Percentiles rank a stretch among this genome's conserved stretches.
These are phyloP conservation scores for Idaea dimidiata DNA, from an alignment of 2,888 invertebrate genomes.

Conservation along the genomic window DNA sequence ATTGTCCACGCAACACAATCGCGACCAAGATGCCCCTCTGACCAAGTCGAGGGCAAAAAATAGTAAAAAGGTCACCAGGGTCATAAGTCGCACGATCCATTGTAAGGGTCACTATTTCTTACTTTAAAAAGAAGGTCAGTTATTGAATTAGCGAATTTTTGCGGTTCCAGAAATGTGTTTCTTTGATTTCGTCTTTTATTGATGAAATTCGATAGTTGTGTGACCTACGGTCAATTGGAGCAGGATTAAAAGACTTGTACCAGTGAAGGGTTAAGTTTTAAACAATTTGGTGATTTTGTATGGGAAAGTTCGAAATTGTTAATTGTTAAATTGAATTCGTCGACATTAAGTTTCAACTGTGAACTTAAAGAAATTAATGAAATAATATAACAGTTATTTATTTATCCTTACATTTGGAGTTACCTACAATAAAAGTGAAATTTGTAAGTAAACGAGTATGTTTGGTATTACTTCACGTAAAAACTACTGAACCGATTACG, in stretches of 20 bases:
- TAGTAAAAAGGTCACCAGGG: conserved; percentile 43
- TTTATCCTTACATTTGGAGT: too few relatives aligned
- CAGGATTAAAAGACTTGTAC: neutral
- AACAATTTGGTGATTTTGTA: neutral
- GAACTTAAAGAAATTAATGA: conserved; percentile 9
- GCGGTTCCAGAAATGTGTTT: conserved; percentile 45
- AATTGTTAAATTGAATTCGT: neutral
- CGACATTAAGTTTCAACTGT: neutral
- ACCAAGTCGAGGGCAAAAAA: conserved; percentile 51
- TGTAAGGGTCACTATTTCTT: conserved; percentile 47
- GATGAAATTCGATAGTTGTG: conserved; percentile 64
- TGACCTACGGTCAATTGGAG: conserved; percentile 62
- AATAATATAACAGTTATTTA: neutral
- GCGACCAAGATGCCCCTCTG: conserved; percentile 58
- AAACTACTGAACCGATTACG: too few relatives aligned
- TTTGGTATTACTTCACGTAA: too few relatives aligned
- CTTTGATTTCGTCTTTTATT: conserved; percentile 45
- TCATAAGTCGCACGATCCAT: conserved; percentile 55
- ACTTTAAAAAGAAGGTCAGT: conserved; percentile 58
- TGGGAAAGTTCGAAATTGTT: neutral
- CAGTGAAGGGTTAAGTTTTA: conserved; percentile 7
- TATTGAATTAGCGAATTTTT: conserved; percentile 51
- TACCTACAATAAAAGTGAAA: too few relatives aligned
- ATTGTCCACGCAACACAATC: conserved; percentile 61
- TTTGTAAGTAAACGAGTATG: too few relatives aligned